These are phyloP conservation scores for Hylomyscus alleni DNA, from an alignment of 2,797 vertebrate genomes.

Conservation along the genomic window DNA sequence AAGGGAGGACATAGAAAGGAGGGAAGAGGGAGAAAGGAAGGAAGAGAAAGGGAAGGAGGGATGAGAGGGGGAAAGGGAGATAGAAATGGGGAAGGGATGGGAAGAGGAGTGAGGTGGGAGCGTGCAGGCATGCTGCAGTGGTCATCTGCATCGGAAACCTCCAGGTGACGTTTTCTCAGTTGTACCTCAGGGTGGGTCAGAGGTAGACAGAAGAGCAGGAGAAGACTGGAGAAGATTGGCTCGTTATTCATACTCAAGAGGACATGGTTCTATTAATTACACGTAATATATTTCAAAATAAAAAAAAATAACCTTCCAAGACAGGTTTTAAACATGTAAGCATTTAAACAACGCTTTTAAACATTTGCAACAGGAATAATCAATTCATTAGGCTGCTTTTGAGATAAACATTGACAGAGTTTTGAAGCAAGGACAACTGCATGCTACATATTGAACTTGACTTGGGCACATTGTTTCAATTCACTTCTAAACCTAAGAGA, in stretches of 20 bases:
- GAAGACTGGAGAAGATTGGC: background rate
- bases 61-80: background rate
- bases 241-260: background rate
- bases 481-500: background rate
- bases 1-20: background rate
- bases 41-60: background rate
- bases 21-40: background rate
- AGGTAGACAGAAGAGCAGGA: accelerated
- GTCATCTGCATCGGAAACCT: background rate
- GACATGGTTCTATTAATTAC: background rate
- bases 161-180: background rate
- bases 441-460: background rate
- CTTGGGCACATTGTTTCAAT: background rate
- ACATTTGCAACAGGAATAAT: background rate
- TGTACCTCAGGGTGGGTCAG: background rate
- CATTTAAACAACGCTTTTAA: background rate
- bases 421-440: background rate
- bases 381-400: background rate
- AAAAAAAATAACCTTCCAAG: background rate
- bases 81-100: background rate
- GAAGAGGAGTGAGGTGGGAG: background rate
- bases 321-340: too few species aligned
- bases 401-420: background rate
- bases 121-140: background rate
- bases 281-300: background rate